Base-by-base conservation (phyloP, 2,797 vertebrate genomes). In the Sebastiscus tertius region DNA sequence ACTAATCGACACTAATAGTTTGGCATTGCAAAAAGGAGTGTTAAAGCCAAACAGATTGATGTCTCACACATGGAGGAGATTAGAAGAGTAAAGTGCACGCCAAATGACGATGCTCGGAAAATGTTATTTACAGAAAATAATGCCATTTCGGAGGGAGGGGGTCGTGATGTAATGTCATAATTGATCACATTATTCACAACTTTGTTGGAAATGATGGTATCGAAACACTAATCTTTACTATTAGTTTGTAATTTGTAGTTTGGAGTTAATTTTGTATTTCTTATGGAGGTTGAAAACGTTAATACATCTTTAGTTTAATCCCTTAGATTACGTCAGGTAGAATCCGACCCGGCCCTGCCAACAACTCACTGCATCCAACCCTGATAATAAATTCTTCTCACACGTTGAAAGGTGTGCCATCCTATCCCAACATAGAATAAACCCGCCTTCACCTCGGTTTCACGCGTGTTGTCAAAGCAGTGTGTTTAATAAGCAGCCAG, bases 401-500 rank as follows among this genome's bases (percentile, higher is more conserved):
- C 68, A 55, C 5, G 11, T n/a, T 31, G 18, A 58, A 71, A 79
- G 58, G 46, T 69, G 59, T 58, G 81, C 71, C 42, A 20, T 86
- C 75, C 34, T 7, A 46, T 79, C 85, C 81, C 33, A 1, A 68
- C 81, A 75, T 65, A 76, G 82, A 80, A 80, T 72, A 5, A 67
- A 79, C 18, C 14, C 8, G 22, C 74, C 68, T 71, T 74, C 77
- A 73, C 77, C 75, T 86, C 34, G 2, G 75, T 74, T 71, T 83
- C 36, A 58, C n/a, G 52, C 20, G 12, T 12, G n/a, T 77, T 75
- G 85, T 87, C 61, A 71, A 14, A 67, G 77, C 62, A 27, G 77
- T 73, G 82, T 87, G 77, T 89, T 87, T 88, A 90, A 88, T 90
- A 82, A 90, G 80, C 77, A 83, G 72, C 79, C 22, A 84, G 67